Conservation (phyloP, 2,113 vertebrate species). For the Periophthalmus modestus region DNA sequence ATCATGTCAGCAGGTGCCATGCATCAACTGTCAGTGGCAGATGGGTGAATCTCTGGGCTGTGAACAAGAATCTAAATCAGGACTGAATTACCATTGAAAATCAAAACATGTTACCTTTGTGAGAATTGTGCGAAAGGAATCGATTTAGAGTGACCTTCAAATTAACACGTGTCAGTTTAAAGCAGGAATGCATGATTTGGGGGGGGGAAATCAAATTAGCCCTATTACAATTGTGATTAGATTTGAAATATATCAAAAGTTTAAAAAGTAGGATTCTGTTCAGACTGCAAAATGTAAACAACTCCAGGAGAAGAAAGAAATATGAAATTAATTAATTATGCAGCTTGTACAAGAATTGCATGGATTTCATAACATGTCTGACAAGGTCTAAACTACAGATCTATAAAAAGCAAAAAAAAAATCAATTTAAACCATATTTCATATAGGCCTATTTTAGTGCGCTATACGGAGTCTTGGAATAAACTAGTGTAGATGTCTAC, state of each 20-base stretch:
- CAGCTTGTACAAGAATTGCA: too few species aligned
- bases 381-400: too few species aligned
- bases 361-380: too few species aligned
- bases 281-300: too few species aligned
- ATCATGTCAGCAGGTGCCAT: slow-evolving; percentile 11
- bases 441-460: not conserved
- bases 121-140: not conserved
- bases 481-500: not conserved
- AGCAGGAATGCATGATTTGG: too few species aligned
- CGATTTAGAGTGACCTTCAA: not conserved
- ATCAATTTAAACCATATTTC: not conserved
- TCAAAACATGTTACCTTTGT: not conserved
- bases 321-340: too few species aligned
- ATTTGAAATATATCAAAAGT: too few species aligned
- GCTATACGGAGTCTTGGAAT: not conserved
- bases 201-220: too few species aligned
- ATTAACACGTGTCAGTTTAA: not conserved
- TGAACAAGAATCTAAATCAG: slow-evolving; percentile 3
- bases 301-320: too few species aligned
- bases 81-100: slow-evolving; percentile 2
- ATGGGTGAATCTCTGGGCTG: slow-evolving; percentile 11
- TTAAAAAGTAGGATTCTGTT: too few species aligned
- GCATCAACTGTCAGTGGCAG: slow-evolving; percentile 12
- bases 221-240: too few species aligned
- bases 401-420: slow-evolving; percentile 7